A percentile compares a stretch with the other conserved stretches of the same genome.
These are phyloP conservation scores for Sarcophaga carnaria DNA, from an alignment of 2,888 invertebrate species.

Conservation along the genomic window DNA sequence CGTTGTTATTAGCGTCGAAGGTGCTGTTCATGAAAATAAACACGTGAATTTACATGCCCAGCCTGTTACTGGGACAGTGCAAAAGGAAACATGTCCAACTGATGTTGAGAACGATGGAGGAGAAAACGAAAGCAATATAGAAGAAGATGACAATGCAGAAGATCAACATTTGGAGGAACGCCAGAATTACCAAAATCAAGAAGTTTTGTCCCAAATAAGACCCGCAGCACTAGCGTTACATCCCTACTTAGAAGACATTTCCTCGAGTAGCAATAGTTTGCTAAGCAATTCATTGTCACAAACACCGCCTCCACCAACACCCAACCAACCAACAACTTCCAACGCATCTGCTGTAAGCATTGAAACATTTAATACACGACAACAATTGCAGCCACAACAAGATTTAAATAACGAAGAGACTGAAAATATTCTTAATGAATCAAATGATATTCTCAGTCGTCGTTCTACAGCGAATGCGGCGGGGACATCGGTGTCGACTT, in stretches of 20 bases:
- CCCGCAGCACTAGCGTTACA: slow-evolving; percentile 64
- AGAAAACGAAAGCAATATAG: slow-evolving; percentile 30
- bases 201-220: slow-evolving; percentile 59
- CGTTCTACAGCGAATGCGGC: slow-evolving; percentile 41
- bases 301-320: slow-evolving; percentile 53
- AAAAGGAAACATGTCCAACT: not conserved
- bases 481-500: slow-evolving; percentile 8
- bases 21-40: slow-evolving; percentile 39
- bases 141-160: slow-evolving; percentile 15
- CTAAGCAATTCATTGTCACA: slow-evolving; percentile 60
- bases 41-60: slow-evolving; percentile 34
- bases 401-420: slow-evolving; percentile 76
- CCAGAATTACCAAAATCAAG: slow-evolving; percentile 76
- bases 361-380: not conserved
- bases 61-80: slow-evolving; percentile 24
- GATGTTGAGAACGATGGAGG: slow-evolving; percentile 21
- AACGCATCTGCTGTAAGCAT: not conserved
- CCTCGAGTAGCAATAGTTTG: slow-evolving; percentile 65
- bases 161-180: slow-evolving; percentile 74
- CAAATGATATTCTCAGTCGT: slow-evolving; percentile 64
- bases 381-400: slow-evolving; percentile 32
- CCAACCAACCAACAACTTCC: not conserved
- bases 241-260: slow-evolving; percentile 68
- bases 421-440: slow-evolving; percentile 79
- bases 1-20: slow-evolving; percentile 13